Conservation (phyloP, 2,888 invertebrate genomes). For the Zaprionus lineosus region DNA sequence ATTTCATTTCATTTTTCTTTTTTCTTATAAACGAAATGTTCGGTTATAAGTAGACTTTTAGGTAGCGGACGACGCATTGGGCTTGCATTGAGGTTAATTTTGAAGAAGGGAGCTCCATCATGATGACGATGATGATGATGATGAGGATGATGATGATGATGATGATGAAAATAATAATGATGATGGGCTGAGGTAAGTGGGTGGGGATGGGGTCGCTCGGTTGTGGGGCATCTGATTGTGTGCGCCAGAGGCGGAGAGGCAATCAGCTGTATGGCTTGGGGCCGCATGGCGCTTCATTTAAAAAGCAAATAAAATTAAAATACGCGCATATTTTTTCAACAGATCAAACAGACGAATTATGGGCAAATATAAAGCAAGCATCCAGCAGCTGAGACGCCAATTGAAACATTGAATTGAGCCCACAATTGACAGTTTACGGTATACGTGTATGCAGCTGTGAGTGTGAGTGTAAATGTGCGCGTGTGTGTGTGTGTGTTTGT, state of each 20-base stretch:
- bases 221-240: constrained; percentile 65
- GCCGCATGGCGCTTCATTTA: constrained; percentile 70
- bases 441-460: background rate
- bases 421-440: constrained; percentile 23
- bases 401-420: constrained; percentile 30
- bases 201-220: background rate
- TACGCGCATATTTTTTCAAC: constrained; percentile 67
- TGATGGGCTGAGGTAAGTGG: background rate
- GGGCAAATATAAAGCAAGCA: constrained; percentile 48
- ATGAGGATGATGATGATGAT: constrained; percentile 23
- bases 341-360: constrained; percentile 73
- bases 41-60: constrained; percentile 36
- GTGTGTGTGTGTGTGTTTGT: constrained; percentile 2
- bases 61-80: constrained; percentile 58
- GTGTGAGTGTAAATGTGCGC: constrained; percentile 1
- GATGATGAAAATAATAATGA: constrained; percentile 24
- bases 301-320: constrained; percentile 76
- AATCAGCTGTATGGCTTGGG: constrained; percentile 64
- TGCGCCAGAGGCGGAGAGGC: constrained; percentile 58
- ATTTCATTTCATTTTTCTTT: constrained; percentile 56
- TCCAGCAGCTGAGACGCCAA: constrained; percentile 48
- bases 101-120: constrained; percentile 8
- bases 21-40: constrained; percentile 10
- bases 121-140: constrained; percentile 20
- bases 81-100: constrained; percentile 76